These are phyloP conservation scores for Pseudopleuronectes americanus DNA, from an alignment of 2,797 vertebrate species.

Conservation along the genomic window DNA sequence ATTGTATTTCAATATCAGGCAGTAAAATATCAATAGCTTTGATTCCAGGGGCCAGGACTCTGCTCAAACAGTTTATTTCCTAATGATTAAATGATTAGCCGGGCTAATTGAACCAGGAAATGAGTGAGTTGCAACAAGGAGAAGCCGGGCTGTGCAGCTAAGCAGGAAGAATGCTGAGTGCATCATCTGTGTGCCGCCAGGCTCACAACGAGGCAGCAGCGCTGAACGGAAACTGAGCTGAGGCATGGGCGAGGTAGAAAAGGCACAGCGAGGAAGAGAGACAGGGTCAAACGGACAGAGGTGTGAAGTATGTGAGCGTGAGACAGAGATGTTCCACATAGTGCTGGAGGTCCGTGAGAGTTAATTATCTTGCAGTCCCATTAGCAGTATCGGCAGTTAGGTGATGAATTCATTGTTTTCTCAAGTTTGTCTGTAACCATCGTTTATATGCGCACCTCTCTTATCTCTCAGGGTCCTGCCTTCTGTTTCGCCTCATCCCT, in stretches of 20 bases:
- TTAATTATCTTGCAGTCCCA: constrained; percentile 80
- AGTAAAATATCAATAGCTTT: constrained; percentile 40
- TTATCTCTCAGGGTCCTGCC: constrained; percentile 62
- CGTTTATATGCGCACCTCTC: constrained; percentile 57
- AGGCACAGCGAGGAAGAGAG: neutral
- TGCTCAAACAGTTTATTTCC: constrained; percentile 66
- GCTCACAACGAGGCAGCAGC: neutral
- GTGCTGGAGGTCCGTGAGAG: constrained; percentile 69
- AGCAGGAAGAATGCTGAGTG: constrained; percentile 50
- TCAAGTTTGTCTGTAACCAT: constrained; percentile 73
- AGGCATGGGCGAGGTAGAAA: constrained; percentile 5
- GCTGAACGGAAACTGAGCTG: neutral
- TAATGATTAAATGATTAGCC: constrained; percentile 76
- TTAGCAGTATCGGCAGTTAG: constrained; percentile 79
- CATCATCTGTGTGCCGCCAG: constrained; percentile 24
- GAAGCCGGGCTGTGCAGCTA: constrained; percentile 21
- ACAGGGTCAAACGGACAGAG: neutral
- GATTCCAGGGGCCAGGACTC: constrained; percentile 42
- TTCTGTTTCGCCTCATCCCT: constrained; percentile 33
- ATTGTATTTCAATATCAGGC: neutral
- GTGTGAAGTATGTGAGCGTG: neutral
- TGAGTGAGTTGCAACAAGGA: constrained; percentile 67
- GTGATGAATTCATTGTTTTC: constrained; percentile 82
- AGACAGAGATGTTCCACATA: constrained; percentile 22
- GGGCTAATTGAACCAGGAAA: constrained; percentile 72